Evolutionary conservation across 2,113 vertebrate species (phyloP).

Genomic region (Motacilla tschutschensis): DNA sequence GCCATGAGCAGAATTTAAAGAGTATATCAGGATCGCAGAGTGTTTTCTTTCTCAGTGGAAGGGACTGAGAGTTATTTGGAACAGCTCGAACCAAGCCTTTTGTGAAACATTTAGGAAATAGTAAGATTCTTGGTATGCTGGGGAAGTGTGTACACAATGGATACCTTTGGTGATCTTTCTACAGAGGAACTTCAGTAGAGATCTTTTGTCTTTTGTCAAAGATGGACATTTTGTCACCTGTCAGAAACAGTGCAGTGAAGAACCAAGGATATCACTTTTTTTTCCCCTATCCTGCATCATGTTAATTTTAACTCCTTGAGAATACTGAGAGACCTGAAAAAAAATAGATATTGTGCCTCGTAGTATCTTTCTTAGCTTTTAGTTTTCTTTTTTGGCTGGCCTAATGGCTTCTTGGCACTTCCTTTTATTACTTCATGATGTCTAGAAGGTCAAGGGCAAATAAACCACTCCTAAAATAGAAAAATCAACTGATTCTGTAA

Average conservation of each 20-base stretch:
- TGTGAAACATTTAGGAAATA: neutral
- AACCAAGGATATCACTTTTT: neutral
- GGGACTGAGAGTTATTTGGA: neutral
- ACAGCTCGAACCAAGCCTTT: neutral
- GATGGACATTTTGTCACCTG: neutral
- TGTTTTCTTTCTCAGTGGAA: neutral
- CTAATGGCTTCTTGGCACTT: neutral
- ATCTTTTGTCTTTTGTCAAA: neutral
- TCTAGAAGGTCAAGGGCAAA: neutral
- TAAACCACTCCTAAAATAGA: neutral
- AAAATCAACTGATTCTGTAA: conserved; percentile 10
- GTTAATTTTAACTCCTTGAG: neutral
- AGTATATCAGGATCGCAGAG: fast-evolving
- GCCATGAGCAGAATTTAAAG: neutral
- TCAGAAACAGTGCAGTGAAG: neutral
- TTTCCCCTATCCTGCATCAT: neutral
- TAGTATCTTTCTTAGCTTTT: neutral
- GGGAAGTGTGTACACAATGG: neutral
- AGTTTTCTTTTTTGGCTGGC: neutral
- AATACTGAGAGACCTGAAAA: neutral
- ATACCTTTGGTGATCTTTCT: neutral
- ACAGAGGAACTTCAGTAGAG: neutral
- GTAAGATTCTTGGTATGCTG: neutral
- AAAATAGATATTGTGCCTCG: neutral
- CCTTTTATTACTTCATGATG: neutral